Evolutionary conservation across 2,113 vertebrate species (phyloP).

Genomic region (Tragelaphus buxtoni): DNA sequence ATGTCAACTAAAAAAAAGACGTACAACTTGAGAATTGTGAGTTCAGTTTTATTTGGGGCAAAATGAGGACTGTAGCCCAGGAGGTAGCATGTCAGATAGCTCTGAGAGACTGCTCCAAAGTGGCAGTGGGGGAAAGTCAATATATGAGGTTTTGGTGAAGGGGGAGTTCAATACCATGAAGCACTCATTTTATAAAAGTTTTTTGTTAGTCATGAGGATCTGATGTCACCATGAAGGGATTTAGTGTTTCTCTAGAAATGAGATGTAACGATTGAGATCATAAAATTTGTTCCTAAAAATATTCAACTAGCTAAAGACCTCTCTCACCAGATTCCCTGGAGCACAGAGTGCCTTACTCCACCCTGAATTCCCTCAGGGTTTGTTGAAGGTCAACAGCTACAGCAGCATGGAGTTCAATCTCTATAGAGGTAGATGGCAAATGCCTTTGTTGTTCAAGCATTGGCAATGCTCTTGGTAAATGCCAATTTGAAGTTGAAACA

Average conservation of each 20-base stretch:
- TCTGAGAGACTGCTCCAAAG: neutral
- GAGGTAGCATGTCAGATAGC: neutral
- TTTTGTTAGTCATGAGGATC: neutral
- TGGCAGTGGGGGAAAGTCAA: neutral
- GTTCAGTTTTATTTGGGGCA: neutral
- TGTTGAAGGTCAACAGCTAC: neutral
- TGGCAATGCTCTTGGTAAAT: neutral
- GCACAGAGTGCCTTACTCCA: neutral
- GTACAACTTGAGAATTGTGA: neutral
- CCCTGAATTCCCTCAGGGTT: neutral
- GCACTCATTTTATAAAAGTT: neutral
- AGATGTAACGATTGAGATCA: neutral
- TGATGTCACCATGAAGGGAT: neutral
- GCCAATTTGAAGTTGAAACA: neutral
- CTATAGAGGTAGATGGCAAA: neutral
- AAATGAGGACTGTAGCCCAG: neutral
- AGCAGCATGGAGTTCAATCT: neutral
- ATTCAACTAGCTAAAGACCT: neutral
- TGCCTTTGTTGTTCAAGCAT: neutral
- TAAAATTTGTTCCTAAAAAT: neutral
- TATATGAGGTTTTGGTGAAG: neutral
- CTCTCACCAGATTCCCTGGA: neutral
- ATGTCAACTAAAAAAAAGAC: neutral
- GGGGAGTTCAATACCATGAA: neutral
- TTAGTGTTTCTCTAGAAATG: neutral